phyloP scores from a whole-genome alignment of 2,797 vertebrate genomes.

The Sphenodon punctatus region DNA sequence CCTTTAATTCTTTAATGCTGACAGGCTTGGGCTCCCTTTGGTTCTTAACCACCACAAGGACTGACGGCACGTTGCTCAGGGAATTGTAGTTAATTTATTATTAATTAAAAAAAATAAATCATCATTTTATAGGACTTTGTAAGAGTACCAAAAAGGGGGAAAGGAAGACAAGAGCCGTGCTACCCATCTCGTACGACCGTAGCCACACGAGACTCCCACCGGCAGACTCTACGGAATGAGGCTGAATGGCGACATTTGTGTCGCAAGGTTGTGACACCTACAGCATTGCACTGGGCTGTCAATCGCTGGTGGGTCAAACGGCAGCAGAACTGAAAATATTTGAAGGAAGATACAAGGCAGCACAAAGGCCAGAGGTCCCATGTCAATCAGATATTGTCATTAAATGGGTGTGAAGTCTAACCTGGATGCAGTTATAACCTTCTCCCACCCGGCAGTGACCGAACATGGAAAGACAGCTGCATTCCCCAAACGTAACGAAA shows the following conservation, averaged over 20 bases:
- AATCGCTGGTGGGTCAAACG: neutral
- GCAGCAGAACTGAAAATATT: neutral
- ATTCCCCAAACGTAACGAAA: neutral
- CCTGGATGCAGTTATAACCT: neutral
- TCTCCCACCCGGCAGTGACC: rapidly evolving
- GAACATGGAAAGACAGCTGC: neutral
- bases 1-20: neutral
- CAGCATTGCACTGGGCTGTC: neutral
- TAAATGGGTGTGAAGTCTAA: neutral
- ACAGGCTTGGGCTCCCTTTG: neutral
- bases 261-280: neutral
- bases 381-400: neutral
- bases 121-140: neutral
- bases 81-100: neutral
- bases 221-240: neutral
- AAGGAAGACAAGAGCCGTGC: neutral
- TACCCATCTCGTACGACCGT: neutral
- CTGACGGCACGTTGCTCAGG: neutral
- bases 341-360: neutral
- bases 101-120: neutral
- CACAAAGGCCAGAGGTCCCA: neutral
- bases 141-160: neutral
- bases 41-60: neutral
- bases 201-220: neutral
- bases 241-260: neutral